These are phyloP conservation scores for Urocynchramus pylzowi DNA, from an alignment of 2,113 vertebrate species.

Conservation along the genomic window DNA sequence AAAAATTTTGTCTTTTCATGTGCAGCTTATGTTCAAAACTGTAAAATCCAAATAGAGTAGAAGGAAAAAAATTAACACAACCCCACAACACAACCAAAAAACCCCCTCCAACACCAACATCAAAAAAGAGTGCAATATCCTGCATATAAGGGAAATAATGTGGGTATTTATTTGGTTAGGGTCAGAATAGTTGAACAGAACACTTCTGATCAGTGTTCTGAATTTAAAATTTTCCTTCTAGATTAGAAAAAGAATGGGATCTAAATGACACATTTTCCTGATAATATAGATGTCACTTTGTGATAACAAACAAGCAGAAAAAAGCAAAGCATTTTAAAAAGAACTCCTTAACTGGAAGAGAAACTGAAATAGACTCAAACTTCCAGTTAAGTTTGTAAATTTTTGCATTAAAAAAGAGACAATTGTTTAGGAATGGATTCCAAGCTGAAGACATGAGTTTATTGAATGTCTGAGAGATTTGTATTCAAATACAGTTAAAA, in stretches of 20 bases:
- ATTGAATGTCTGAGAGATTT: slow-evolving; percentile 59
- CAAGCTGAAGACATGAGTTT: slow-evolving; percentile 59
- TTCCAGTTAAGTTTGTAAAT: neutral
- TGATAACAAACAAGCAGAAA: neutral
- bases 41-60: neutral
- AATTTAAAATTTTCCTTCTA: neutral
- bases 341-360: neutral
- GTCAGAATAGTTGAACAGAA: neutral
- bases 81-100: neutral
- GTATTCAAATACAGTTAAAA: slow-evolving; percentile 58
- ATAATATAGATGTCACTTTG: neutral
- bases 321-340: neutral
- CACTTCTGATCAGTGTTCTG: neutral
- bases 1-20: neutral
- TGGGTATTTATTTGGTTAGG: neutral
- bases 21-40: neutral
- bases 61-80: neutral
- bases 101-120: neutral
- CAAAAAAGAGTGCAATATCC: neutral
- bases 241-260: neutral
- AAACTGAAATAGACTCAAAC: neutral
- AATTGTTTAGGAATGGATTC: neutral
- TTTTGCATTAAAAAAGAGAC: neutral
- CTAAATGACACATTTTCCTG: neutral
- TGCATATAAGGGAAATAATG: neutral